Evolutionary conservation across 1,140 invertebrate species (phyloP), one percentile per base, ranked within the genome.

Genomic region (Tetramorium parvispinum): DNA sequence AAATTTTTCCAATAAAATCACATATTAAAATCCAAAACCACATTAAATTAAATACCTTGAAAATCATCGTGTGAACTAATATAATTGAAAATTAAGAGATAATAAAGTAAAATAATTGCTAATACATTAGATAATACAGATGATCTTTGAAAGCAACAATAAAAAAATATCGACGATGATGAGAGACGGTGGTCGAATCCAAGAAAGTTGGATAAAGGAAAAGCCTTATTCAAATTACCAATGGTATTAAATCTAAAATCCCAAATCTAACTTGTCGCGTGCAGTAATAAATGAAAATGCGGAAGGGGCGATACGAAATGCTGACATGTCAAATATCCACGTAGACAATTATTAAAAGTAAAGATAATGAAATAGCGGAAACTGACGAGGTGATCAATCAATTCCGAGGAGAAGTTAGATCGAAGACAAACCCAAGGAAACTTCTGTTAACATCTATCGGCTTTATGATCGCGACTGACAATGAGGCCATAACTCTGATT

Each of bases 401-500:
- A 73, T 73, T 46, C 11, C 13, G 24, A 59, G 43, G 10, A n/a
- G 18, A 77, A 75, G 68, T 76, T 63, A 13, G n/a, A 13, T 78
- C 75, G 61, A 85, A 65, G 82, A 53, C 43, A 78, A 78, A 78
- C 32, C 57, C 71, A 24, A 78, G 32, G 82, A 76, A 63, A 78
- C 70, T 78, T 51, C 46, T 59, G 57, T 85, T 85, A 85, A 78
- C 71, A 65, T 85, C 82, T 78, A 85, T 85, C 75, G 70, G 82
- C 76, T 88, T 88, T 76, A 88, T 81, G 75, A 88, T 66, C n/a
- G 37, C 32, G 66, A 76, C 49, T 75, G 85, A 87, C 86, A 90
- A 90, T 90, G 89, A 90, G 88, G 71, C 73, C 59, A 70, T 82
- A 86, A 90, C 82, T 68, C 81, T 61, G 86, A 85, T 90, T 90